phyloP scores from a whole-genome alignment of 37 sponge, comb jelly and placozoan genomes.

The Halichondria panicea region DNA sequence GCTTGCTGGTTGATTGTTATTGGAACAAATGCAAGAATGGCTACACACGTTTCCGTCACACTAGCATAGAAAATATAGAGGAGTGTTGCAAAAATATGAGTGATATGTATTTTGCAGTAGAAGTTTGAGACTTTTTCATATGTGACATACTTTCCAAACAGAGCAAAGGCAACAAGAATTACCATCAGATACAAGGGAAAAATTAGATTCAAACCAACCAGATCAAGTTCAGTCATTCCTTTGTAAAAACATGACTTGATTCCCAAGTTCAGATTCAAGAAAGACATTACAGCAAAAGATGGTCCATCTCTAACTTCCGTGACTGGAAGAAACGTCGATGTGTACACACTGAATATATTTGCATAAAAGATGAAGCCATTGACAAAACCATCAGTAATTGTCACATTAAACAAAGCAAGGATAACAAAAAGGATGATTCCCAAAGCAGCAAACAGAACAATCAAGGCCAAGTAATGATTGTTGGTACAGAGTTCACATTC shows the following conservation, averaged over 20 bases:
- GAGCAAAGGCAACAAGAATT: not conserved
- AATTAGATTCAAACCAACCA: not conserved
- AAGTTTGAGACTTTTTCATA: not conserved
- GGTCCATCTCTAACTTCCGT: not conserved
- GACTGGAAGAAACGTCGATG: not conserved
- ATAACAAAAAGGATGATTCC: not conserved
- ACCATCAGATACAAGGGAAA: slow-evolving; percentile 20
- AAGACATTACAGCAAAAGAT: not conserved
- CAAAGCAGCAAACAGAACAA: not conserved
- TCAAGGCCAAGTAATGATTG: not conserved
- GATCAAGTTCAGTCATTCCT: slow-evolving; percentile 4
- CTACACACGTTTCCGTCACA: not conserved
- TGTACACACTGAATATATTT: slow-evolving; percentile 7
- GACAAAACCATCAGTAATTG: slow-evolving; percentile 15
- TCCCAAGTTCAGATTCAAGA: slow-evolving; percentile 22
- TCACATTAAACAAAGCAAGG: slow-evolving; percentile 2
- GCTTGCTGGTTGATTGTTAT: not conserved
- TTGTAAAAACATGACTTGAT: slow-evolving; percentile 27
- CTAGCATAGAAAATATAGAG: slow-evolving; percentile 12
- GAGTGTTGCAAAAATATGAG: slow-evolving; percentile 19
- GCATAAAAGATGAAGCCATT: slow-evolving; percentile 28
- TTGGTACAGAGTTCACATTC: slow-evolving; percentile 5
- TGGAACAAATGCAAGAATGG: not conserved
- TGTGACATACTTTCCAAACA: not conserved
- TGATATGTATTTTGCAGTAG: not conserved